Evolutionary conservation across 2,888 invertebrate genomes (phyloP).

Genomic region (Caenorhabditis wallacei): DNA sequence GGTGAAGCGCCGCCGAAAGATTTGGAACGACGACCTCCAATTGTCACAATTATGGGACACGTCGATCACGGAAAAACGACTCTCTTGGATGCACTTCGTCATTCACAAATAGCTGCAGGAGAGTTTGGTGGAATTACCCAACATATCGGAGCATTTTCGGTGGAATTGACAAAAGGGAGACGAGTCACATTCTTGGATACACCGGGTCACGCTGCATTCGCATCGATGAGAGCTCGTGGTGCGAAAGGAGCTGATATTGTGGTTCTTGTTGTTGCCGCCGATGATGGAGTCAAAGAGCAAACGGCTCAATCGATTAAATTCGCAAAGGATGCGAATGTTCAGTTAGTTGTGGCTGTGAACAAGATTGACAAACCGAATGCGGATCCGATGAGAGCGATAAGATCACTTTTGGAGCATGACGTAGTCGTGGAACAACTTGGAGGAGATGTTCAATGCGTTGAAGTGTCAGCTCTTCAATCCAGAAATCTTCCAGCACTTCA

Average conservation of each 20-base stretch:
- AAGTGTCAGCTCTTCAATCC: slow-evolving; percentile 91
- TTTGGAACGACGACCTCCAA: slow-evolving; percentile 90
- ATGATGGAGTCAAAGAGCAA: slow-evolving; percentile 98
- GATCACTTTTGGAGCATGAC: slow-evolving; percentile 89
- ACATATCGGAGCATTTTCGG: slow-evolving; percentile 96
- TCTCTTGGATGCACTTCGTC: slow-evolving; percentile 86
- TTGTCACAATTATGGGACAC: slow-evolving; percentile 99
- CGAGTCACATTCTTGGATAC: slow-evolving; percentile 95
- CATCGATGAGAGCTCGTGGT: slow-evolving; percentile 95
- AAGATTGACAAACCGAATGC: slow-evolving; percentile 96
- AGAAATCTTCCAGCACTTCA: slow-evolving; percentile 78
- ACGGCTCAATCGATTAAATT: slow-evolving; percentile 91
- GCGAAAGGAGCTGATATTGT: slow-evolving; percentile 94
- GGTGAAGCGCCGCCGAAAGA: slow-evolving; percentile 88
- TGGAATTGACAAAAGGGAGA: slow-evolving; percentile 58
- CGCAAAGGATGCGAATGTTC: slow-evolving; percentile 89
- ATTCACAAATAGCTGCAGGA: slow-evolving; percentile 91
- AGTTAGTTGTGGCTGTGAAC: slow-evolving; percentile 96
- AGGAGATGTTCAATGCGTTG: slow-evolving; percentile 93
- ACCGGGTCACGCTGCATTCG: slow-evolving; percentile 98
- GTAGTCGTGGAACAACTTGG: slow-evolving; percentile 92
- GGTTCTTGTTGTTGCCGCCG: slow-evolving; percentile 92
- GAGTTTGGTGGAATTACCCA: slow-evolving; percentile 99
- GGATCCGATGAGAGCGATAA: slow-evolving; percentile 90
- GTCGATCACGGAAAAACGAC: slow-evolving; percentile 99